Percentiles rank a stretch among this genome's conserved stretches.
Evolutionary conservation across 2,888 invertebrate species (phyloP).

Genomic region (Frankliniella intonsa): DNA sequence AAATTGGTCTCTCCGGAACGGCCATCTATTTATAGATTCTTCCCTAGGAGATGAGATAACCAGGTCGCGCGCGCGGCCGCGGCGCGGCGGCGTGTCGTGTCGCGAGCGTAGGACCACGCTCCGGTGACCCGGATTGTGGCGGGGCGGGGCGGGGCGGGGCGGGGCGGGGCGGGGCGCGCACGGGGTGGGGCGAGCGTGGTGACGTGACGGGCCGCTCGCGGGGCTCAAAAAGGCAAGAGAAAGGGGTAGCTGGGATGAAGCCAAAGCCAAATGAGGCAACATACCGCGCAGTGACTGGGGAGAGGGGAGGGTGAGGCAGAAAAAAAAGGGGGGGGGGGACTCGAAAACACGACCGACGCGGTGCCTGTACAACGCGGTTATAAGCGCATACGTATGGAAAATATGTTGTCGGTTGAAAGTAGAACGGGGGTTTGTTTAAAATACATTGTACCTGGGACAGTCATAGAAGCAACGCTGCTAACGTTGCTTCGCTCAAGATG

Average conservation of each 20-base stretch:
- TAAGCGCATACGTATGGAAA: too few species aligned
- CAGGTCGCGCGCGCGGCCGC: neutral
- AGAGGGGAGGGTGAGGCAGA: too few species aligned
- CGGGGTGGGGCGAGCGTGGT: neutral
- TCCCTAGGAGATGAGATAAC: constrained; percentile 15
- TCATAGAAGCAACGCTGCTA: too few species aligned
- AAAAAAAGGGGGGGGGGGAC: too few species aligned
- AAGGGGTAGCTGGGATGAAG: neutral
- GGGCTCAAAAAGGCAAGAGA: neutral
- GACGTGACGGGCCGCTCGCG: neutral
- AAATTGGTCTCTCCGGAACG: neutral
- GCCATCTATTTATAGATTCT: constrained; percentile 9
- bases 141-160: constrained; percentile 1
- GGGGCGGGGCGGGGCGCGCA: neutral
- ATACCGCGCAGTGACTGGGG: too few species aligned
- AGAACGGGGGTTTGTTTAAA: too few species aligned
- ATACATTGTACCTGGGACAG: too few species aligned
- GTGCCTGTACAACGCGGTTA: too few species aligned
- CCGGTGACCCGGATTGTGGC: constrained; percentile 2
- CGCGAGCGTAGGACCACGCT: neutral
- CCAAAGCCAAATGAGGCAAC: too few species aligned
- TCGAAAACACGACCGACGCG: too few species aligned
- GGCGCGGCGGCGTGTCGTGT: neutral
- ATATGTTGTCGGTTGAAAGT: too few species aligned
- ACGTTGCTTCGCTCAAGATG: too few species aligned